Base-by-base conservation (phyloP, 2,888 invertebrate genomes). In the Drosophila affinis region DNA sequence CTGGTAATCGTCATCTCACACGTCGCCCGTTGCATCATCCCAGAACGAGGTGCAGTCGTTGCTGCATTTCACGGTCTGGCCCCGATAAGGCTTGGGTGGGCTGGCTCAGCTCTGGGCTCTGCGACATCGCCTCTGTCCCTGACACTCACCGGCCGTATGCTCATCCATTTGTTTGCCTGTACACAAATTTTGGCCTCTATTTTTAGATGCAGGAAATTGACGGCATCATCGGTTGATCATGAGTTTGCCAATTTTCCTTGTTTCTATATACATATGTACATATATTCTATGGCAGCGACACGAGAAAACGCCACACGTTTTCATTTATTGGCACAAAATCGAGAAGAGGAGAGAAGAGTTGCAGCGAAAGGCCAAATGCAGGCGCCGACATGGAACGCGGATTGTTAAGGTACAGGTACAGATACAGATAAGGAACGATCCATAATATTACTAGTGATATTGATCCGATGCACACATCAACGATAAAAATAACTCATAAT, bases 141-240 rank as follows among this genome's bases (percentile, higher is more conserved):
- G 71, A 72, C 73, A 55, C 54, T 72, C 57, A 47, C 32, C 14
- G 63, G 34, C 47, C 53, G 46, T 48, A 47, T 14, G 62, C 10
- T 17, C 48, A 60, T 47, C 48, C 55, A 54, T 46, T 53, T 72
- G 72, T 70, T 48, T 72, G 63, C 72, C 34, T 61, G 44, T 29
- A 52, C 3, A 39, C 67, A 67, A n/a, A 47, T 57, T 63, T 47
- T 29, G 39, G 21, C 17, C 14, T 53, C 62, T 74, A 74, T 69
- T 75, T 74, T 53, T 60, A 57, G 75, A 39, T 54, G 46, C 63
- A 56, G 74, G 69, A 74, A 74, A 75, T 75, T 56, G 46, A 34
- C 46, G 10, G n/a, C 59, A 27, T 69, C 46, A 62, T 62, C 62
- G 47, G 59, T 14, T 55, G 18, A 53, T 27, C 51, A 65, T 73